Base-by-base conservation (phyloP, 2,888 invertebrate species). In the Aphodius granarius region DNA sequence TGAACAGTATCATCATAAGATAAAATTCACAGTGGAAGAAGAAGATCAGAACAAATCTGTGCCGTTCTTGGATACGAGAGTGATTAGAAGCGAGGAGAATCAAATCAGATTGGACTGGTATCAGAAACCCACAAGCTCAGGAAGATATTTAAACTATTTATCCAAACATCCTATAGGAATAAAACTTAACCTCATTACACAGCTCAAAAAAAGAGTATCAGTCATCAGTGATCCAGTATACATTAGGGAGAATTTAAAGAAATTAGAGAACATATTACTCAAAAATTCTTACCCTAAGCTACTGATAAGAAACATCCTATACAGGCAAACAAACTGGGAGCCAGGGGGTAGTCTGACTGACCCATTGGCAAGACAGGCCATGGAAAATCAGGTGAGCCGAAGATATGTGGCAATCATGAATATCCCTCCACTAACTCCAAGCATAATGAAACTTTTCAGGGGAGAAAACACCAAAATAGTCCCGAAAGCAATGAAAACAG, bases 41-140 rank as follows among this genome's bases (percentile, higher is more conserved):
- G 66, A 66, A 17, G 65, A 65, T 9, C 17, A 2, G 65, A 19
- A 3, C 21, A 21, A 15, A 15, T 43, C 43, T 6, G 66, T 66
- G 9, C 18, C 17, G 5, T 66, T 66, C 21, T 18, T 66, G 66
- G 66, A 66, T 18, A 66, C 66, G 0, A 66, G 2, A 18, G 18
- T 66, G 1, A 66, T 66, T 5, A 66, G 66, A 66, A 17, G 20
- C 5, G n/a, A 19, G 5, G 21, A 72, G n/a, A 18, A 18, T n/a
- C 5, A 63, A 72, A 18, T 72, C 0, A 19, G 3, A 18, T 63
- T 72, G 2, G 63, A 72, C 17, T 72, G 72, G 72, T 72, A 72
- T 20, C 63, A 63, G 15, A 72, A 72, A 63, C 63, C 72, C 3
- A 72, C 62, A 0, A 19, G 15, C 9, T 62, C 72, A 5, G 72